A percentile compares a stretch with the other conserved stretches of the same genome.
phyloP scores from a whole-genome alignment of 2,113 vertebrate species.

The Tragelaphus strepsiceros region DNA sequence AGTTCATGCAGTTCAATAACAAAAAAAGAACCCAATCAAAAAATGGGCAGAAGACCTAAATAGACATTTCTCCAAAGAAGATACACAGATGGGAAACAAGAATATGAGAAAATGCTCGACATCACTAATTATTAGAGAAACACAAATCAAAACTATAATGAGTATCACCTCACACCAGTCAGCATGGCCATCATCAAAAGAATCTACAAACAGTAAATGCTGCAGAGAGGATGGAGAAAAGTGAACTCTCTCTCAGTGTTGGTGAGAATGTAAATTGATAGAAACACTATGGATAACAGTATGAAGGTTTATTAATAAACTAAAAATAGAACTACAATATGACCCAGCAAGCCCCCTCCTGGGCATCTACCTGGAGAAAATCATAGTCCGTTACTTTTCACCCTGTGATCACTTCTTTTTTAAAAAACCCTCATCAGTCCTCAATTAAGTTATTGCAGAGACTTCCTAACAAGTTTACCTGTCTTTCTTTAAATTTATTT shows the following conservation, averaged over 20 bases:
- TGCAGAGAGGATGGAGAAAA: background rate
- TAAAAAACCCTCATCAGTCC: background rate
- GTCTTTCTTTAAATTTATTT: background rate
- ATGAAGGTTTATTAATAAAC: background rate
- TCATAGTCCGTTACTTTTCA: background rate
- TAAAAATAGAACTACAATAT: background rate
- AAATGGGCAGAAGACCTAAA: background rate
- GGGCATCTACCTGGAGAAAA: background rate
- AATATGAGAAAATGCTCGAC: background rate
- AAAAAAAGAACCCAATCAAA: background rate
- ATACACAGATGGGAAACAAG: background rate
- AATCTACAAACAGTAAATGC: background rate
- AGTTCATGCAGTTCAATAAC: background rate
- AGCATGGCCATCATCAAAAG: background rate
- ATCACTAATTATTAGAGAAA: background rate
- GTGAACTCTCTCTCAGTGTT: fast-evolving
- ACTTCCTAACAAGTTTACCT: background rate
- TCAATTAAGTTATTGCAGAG: background rate
- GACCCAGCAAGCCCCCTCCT: background rate
- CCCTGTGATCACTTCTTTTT: background rate
- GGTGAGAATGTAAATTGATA: background rate
- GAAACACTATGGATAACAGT: background rate
- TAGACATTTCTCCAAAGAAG: background rate
- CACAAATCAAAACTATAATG: background rate
- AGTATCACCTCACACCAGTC: background rate